Base-by-base conservation (phyloP, 2,113 vertebrate species). In the Eretmochelys imbricata region DNA sequence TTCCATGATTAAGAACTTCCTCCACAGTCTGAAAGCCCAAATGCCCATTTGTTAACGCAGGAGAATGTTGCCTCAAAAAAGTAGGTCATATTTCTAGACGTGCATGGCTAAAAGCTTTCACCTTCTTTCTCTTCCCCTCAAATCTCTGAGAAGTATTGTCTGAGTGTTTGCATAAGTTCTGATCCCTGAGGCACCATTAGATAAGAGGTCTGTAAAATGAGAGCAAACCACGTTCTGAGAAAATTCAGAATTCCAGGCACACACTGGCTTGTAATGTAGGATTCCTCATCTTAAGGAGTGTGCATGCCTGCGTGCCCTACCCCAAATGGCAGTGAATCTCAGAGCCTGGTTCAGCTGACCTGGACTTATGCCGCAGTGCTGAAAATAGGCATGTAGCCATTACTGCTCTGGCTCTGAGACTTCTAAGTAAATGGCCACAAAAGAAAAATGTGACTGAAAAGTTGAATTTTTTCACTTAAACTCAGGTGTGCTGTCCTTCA, bases 51-150 rank as follows among this genome's bases (percentile, higher is more conserved):
- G 0, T 25, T 25, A 17, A 20, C 80, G 85, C 76, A 42, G 1
- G 2, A n/a, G 31, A 69, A 10, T 20, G 48, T 29, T 5, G 3
- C n/a, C 59, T 72, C 78, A 49, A 11, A 0, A 6, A 19, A 19
- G 80, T 2, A 0, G 6, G 14, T 38, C 0, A 1, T 17, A 85
- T 48, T 69, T 69, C n/a, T 69, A n/a, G 46, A 19, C 3, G 53
- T 54, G 27, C 4, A 0, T 6, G 35, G 35, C 38, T 50, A 2
- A 38, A 38, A 72, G 19, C n/a, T 72, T 38, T 72, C n/a, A 72
- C 19, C 8, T 72, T 72, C 38, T 72, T 69, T 69, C 65, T 22
- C 65, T 72, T 72, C 65, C 5, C 19, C 48, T 53, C 7, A 2
- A 54, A 14, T 31, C 48, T 82, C 22, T 54, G 54, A 82, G 53